Base-by-base conservation (phyloP, 2,888 invertebrate species). In the Xylota segnis region DNA sequence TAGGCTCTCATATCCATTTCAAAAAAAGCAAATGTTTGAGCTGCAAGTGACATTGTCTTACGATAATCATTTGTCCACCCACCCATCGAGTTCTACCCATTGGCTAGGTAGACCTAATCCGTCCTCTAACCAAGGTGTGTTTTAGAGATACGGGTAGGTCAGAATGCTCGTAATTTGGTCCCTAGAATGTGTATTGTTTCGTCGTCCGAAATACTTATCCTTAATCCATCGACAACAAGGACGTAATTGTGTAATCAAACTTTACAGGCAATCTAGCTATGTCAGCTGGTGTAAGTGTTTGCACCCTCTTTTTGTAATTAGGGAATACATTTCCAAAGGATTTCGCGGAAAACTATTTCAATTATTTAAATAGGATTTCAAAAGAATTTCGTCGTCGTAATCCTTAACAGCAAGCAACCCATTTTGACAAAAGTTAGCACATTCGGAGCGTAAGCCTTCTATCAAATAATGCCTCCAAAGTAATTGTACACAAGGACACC, bases 341-440 rank as follows among this genome's bases (percentile, higher is more conserved):
- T 71, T 71, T 45, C 63, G 18, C 4, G 2, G 18, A 10, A 47
- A 78, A 78, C 78, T 77, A 77, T 77, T 68, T 54, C 61, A 77
- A 70, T 77, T 78, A 78, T 63, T 70, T 70, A 32, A 63, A 61
- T 27, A 37, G 16, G 16, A 34, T 70, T 45, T 34, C 16, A 14
- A 27, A 52, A 54, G 52, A 77, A 61, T 70, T 70, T 16, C 45
- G 6, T 5, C 9, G 34, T 12, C 32, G 32, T 63, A 61, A 34
- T 37, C 61, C 61, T 32, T 6, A 27, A 1, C 4, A 18, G 29
- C 37, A 50, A 3, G 1, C 1, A 23, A 23, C 50, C 18, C 23
- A 50, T 50, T 14, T 29, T 56, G 3, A 43, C 9, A 16, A 59
- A 40, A 68, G 18, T 68, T 32, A 68, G 23, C 29, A 32, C 45